Base-by-base conservation (phyloP, 2,888 invertebrate genomes). In the Sycophila texana region DNA sequence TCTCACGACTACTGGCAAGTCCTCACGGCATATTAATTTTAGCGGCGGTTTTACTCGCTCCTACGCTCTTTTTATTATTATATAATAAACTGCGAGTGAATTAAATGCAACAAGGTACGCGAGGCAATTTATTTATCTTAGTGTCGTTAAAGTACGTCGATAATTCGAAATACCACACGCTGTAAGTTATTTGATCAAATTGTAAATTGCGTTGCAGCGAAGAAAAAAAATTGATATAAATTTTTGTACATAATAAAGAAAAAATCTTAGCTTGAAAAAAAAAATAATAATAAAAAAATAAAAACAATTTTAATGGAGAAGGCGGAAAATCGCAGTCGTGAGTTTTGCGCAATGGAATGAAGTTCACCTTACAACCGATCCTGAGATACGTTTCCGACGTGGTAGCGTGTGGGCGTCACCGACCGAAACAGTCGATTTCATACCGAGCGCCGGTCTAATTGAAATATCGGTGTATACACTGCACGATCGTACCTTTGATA, bases 241-340 rank as follows among this genome's bases (percentile, higher is more conserved):
- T 3, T n/a, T 53, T 14, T 51, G 51, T 14, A 14, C 26, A 14
- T 14, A 14, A 51, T 51, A 10, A 1, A 16, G 10, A 14, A 16
- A 53, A 53, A 16, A 14, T 14, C 14, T n/a, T 53, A 0, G 53
- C 14, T 14, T 2, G 2, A 4, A 53, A 53, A 14, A 53, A n/a
- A 53, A 53, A 14, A 53, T 4, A 53, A n/a, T n/a, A n/a, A n/a
- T n/a, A n/a, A n/a, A n/a, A n/a, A n/a, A 71, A 78, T 74, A 78
- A 73, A 1, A 7, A 75, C 47, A 60, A n/a, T 16, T 30, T 39
- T n/a, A 16, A 39, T 16, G 39, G n/a, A 39, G n/a, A 39, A 5
- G 4, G n/a, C 30, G n/a, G n/a, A 61, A 12, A 39, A 53, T 53
- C n/a, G 65, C 26, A 74, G 51, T 18, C 49, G 47, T 67, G 49